Base-by-base conservation (phyloP, 2,888 invertebrate genomes). In the Meiosimyza decipiens region DNA sequence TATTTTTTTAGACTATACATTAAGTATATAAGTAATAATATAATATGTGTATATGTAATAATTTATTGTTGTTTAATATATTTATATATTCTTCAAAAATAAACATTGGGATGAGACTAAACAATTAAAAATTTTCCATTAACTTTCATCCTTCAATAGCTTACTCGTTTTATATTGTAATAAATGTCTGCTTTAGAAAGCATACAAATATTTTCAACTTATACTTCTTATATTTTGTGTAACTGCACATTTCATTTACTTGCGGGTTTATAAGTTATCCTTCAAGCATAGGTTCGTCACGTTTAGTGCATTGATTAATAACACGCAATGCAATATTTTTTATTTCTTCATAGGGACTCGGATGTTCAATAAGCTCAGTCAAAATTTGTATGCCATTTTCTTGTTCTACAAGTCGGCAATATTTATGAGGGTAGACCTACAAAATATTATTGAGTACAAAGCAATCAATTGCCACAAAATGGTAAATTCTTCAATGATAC, bases 311-410 rank as follows among this genome's bases (percentile, higher is more conserved):
- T 86, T 93, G 92, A 76, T 89, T 87, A 72, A 93, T 90, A 1
- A 94, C 94, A 75, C 90, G 87, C 63, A 87, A 85, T 0, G 94
- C 94, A 69, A 94, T 89, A 63, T 90, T 88, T 85, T 93, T 94
- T 76, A 94, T 93, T 74, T 89, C 87, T 9, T 87, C 84, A 81
- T 93, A 92, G 0, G 93, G 92, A 73, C 88, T 87, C 22, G 90
- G 89, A 83, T 92, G 90, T 12, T 86, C 83, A 16, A 93, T 87
- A 67, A 95, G 86, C 76, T 91, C 90, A 73, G 91, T 88, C 57
- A 98, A 88, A 74, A 96, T 89, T 55, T 89, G 88, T 67, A 96
- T 85, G 0, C 98, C 98, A 51, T 94, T 94, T 88, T 98, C 98
- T 60, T 91, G 90, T 81, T 94, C 92, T 60, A 99, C 92, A 82